phyloP scores from a whole-genome alignment of 1,140 invertebrate species.

The Pseudomyrmex concolor region DNA sequence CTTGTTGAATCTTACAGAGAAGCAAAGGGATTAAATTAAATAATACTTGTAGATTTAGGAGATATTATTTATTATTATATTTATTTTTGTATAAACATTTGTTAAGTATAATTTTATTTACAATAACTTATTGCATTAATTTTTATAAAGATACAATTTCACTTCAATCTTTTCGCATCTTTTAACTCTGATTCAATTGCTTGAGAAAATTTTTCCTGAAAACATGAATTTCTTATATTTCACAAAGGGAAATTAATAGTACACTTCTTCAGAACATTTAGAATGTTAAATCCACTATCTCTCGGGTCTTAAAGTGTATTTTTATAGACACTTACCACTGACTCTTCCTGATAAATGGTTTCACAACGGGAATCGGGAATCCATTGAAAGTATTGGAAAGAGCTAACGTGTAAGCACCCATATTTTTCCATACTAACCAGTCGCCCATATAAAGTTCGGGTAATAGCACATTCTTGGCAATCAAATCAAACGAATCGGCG shows the following conservation, averaged over 20 bases:
- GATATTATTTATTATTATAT: too few species aligned
- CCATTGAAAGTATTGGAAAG: conserved; percentile 87
- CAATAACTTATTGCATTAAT: not conserved
- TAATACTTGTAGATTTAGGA: too few species aligned
- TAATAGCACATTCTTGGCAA: conserved; percentile 84
- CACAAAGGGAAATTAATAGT: not conserved
- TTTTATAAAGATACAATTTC: not conserved
- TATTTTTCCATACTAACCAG: conserved; percentile 87
- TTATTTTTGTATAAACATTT: too few species aligned
- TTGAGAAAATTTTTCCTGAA: conserved; percentile 19
- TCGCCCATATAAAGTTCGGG: conserved; percentile 86
- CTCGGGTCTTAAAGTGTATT: not conserved
- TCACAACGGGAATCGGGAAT: conserved; percentile 84
- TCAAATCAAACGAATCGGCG: conserved; percentile 87
- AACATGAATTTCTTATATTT: conserved; percentile 3
- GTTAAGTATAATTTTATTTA: too few species aligned
- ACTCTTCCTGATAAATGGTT: conserved; percentile 77
- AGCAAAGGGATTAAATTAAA: too few species aligned
- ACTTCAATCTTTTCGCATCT: too few species aligned
- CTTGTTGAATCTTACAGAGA: too few species aligned
- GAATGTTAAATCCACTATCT: not conserved
- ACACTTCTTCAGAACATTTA: not conserved
- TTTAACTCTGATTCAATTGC: conserved; percentile 2
- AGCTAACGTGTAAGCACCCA: conserved; percentile 88
- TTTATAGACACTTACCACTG: conserved; percentile 64